phyloP scores from a whole-genome alignment of 2,888 invertebrate species.

The Andrena haemorrhoa region DNA sequence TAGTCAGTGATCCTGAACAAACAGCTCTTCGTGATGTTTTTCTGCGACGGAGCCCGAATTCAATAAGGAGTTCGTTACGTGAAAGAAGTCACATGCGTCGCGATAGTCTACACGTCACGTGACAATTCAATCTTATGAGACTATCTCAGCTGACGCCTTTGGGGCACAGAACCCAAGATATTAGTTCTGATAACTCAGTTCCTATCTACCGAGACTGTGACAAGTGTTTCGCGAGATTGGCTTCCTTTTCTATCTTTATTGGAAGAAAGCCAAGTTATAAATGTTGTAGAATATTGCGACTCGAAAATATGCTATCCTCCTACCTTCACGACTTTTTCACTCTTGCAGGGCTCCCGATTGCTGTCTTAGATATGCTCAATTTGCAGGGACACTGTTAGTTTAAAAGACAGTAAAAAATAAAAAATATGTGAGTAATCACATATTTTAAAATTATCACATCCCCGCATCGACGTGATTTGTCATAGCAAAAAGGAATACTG shows the following conservation, averaged over 20 bases:
- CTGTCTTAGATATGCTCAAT: too few relatives aligned
- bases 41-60: slow-evolving; percentile 3
- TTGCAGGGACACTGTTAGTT: too few relatives aligned
- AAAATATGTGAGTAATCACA: too few relatives aligned
- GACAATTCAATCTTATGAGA: slow-evolving; percentile 25
- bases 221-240: neutral
- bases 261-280: too few relatives aligned
- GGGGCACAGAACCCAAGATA: slow-evolving; percentile 7
- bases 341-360: too few relatives aligned
- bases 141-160: slow-evolving; percentile 3
- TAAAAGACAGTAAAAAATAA: too few relatives aligned
- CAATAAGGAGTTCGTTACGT: neutral
- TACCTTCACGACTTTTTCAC: too few relatives aligned
- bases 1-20: neutral
- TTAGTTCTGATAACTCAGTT: neutral
- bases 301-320: too few relatives aligned
- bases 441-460: too few relatives aligned
- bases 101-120: slow-evolving; percentile 14
- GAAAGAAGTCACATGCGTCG: slow-evolving; percentile 3
- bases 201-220: neutral
- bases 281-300: too few relatives aligned
- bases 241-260: neutral
- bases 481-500: too few relatives aligned
- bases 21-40: slow-evolving; percentile 10
- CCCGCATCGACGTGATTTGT: too few relatives aligned